These are phyloP conservation scores for Brachionus calyciflorus DNA, from an alignment of 1,140 invertebrate species.

Conservation along the genomic window DNA sequence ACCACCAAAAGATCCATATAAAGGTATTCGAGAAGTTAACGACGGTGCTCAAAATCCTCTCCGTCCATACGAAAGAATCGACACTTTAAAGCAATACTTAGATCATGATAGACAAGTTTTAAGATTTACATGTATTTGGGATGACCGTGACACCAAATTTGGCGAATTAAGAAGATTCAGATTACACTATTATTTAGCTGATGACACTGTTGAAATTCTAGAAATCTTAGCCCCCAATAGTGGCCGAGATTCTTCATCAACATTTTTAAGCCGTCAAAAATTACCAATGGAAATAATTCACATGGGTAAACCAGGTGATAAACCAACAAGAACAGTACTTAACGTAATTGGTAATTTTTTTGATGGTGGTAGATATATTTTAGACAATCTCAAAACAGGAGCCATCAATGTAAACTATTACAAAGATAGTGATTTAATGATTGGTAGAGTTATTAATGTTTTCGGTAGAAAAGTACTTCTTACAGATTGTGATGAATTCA, in stretches of 20 bases:
- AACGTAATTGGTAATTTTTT: conserved; percentile 69
- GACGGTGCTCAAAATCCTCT: conserved; percentile 58
- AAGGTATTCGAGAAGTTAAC: conserved; percentile 55
- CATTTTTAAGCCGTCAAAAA: conserved; percentile 56
- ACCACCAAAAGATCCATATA: conserved; percentile 57
- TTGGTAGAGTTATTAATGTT: conserved; percentile 58
- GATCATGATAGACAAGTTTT: conserved; percentile 61
- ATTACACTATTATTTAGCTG: conserved; percentile 59
- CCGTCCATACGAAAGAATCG: conserved; percentile 59
- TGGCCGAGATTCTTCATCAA: conserved; percentile 58
- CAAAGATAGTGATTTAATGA: conserved; percentile 71
- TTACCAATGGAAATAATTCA: conserved; percentile 57
- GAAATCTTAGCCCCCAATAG: conserved; percentile 57
- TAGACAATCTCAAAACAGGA: conserved; percentile 62
- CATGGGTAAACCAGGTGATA: conserved; percentile 66
- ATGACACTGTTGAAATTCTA: conserved; percentile 61
- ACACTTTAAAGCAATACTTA: conserved; percentile 60
- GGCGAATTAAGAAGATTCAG: conserved; percentile 60
- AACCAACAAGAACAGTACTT: conserved; percentile 66
- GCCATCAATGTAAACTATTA: conserved; percentile 65
- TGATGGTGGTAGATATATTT: conserved; percentile 66
- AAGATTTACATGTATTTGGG: conserved; percentile 61
- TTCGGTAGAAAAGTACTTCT: conserved; percentile 58
- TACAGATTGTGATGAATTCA: conserved; percentile 60
- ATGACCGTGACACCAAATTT: conserved; percentile 60